Evolutionary conservation across 53 echinoderm and acorn worm genomes (phyloP).

Genomic region (Patiria pectinifera): DNA sequence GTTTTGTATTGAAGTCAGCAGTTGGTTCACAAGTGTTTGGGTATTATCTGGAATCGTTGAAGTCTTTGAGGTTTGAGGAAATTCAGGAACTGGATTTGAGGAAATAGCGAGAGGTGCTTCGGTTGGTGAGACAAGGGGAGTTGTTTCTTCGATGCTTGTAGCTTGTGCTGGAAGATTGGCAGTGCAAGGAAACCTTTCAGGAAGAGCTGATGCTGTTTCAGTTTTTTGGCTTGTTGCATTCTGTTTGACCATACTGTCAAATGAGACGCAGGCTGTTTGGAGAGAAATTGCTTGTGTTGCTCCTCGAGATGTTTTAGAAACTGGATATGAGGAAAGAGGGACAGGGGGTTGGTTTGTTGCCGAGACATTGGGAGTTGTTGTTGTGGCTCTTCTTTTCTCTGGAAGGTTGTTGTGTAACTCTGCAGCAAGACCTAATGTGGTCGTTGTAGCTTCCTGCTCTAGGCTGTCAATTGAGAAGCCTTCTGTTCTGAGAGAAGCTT

Average conservation of each 20-base stretch:
- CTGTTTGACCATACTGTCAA: not conserved
- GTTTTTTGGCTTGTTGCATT: not conserved
- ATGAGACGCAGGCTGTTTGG: not conserved
- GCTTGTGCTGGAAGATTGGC: not conserved
- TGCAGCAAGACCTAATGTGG: too few relatives aligned
- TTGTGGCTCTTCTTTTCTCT: too few relatives aligned
- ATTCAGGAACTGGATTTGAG: not conserved
- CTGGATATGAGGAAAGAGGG: too few relatives aligned
- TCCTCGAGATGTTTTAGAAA: too few relatives aligned
- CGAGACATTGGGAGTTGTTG: too few relatives aligned
- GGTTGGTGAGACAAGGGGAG: not conserved
- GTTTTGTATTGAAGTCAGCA: too few relatives aligned
- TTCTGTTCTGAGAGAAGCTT: too few relatives aligned
- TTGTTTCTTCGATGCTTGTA: not conserved
- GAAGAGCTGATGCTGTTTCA: not conserved
- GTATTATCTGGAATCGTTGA: not conserved
- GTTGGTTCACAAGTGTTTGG: not conserved
- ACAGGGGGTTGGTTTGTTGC: too few relatives aligned
- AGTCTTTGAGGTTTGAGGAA: not conserved
- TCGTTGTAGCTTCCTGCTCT: too few relatives aligned
- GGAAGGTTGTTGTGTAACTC: too few relatives aligned
- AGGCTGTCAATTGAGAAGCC: too few relatives aligned
- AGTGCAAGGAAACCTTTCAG: not conserved
- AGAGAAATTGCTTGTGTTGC: not conserved
- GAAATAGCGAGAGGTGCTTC: not conserved